Base-by-base conservation (phyloP, 2,113 vertebrate species). In the Psittacus erithacus region DNA sequence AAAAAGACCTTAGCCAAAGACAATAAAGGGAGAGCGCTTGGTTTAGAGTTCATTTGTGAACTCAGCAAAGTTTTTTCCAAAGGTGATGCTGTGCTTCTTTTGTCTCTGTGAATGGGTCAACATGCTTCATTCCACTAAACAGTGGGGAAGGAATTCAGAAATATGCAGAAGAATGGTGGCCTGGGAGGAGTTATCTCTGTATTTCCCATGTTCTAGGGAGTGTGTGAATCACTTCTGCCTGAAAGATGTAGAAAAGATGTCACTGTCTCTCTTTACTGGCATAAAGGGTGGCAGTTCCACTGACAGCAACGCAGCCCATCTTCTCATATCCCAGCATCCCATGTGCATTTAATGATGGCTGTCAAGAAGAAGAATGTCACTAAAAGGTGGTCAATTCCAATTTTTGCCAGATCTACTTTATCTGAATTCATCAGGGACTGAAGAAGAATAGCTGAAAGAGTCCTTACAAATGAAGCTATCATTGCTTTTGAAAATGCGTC, bases 261-360 rank as follows among this genome's bases (percentile, higher is more conserved):
- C 91, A 68, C 57, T 89, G 43, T 8, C 2, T 1, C 46, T 70
- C 7, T 0, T 74, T 67, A 35, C 20, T 55, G 9, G 17, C 85
- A 29, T 53, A 69, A 89, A 64, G 17, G 52, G 44, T 20, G 62
- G 19, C 38, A 82, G 17, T 11, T 93, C 7, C 53, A 49, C 27
- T 53, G 35, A 47, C 24, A n/a, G 18, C 44, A 49, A 1, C 31
- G 31, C 38, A 77, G 27, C 19, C 71, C 35, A 50, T 24, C 2
- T 1, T 46, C 35, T 39, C 29, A 33, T 27, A 82, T 38, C 28
- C 15, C 75, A 85, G 33, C 17, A 88, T 67, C 38, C 14, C 13
- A n/a, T 0, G 0, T 13, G 41, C 4, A 46, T 63, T 70, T 33
- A 49, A 46, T 29, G 15, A 76, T 12, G 17, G 7, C 13, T 5